A percentile compares a stretch with the other conserved stretches of the same genome.
phyloP scores from a whole-genome alignment of 2,888 invertebrate genomes.

The Mesorhabditis spiculigera region DNA sequence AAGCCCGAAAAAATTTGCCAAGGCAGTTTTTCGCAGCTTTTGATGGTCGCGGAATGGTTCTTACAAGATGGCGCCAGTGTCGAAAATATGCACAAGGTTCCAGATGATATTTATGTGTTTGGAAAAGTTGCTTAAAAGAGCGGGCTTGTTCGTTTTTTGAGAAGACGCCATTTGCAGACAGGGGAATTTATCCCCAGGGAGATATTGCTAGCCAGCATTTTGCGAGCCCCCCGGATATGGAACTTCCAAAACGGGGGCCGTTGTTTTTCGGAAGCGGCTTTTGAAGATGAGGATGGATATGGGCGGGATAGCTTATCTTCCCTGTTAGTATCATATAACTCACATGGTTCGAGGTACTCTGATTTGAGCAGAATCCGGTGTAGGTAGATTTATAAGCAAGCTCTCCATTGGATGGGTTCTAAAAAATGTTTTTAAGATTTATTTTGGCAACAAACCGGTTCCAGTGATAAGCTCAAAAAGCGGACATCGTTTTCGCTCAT shows the following conservation, averaged over 20 bases:
- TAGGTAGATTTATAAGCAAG: too few species aligned
- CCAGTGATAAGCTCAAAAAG: not conserved
- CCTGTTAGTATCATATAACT: too few species aligned
- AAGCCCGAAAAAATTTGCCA: not conserved
- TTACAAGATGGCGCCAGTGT: not conserved
- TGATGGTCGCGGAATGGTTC: not conserved
- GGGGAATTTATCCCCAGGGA: not conserved
- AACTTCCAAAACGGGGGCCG: too few species aligned
- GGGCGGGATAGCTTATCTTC: too few species aligned
- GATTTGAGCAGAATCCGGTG: too few species aligned
- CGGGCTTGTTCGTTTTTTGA: not conserved
- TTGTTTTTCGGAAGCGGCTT: too few species aligned
- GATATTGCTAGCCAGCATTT: too few species aligned
- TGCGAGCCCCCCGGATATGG: too few species aligned
- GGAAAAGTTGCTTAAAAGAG: not conserved
- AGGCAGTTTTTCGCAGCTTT: not conserved
- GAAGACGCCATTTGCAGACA: not conserved
- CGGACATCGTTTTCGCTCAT: slow-evolving; percentile 2
- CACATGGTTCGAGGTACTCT: too few species aligned
- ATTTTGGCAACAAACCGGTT: not conserved
- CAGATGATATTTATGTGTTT: not conserved
- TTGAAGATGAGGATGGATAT: too few species aligned
- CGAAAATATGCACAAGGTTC: not conserved
- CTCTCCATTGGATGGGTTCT: too few species aligned
- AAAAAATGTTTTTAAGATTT: too few species aligned